A percentile compares a stretch with the other conserved stretches of the same genome.
Evolutionary conservation across 37 sponge, comb jelly and placozoan genomes (phyloP).

Genomic region (Aphrocallistes beatrix): DNA sequence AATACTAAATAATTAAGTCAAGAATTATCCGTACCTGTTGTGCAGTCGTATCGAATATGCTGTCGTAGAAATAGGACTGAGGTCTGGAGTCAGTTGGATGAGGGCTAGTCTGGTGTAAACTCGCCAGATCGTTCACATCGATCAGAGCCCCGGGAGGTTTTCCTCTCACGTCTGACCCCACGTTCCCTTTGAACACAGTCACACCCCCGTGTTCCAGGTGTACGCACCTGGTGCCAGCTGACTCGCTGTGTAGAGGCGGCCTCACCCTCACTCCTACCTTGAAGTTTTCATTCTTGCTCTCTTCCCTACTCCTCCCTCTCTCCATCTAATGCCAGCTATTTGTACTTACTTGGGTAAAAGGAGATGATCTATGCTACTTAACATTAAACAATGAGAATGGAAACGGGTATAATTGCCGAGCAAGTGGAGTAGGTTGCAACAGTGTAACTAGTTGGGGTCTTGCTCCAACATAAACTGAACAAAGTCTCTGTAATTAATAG

Average conservation of each 20-base stretch:
- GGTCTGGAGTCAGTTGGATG: not conserved
- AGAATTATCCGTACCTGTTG: not conserved
- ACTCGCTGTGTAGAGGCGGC: not conserved
- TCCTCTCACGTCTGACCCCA: not conserved
- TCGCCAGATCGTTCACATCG: not conserved
- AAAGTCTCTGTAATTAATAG: constrained; percentile 34
- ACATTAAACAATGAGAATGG: too few species aligned
- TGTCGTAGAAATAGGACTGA: not conserved
- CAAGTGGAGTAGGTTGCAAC: too few species aligned
- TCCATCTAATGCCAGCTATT: too few species aligned
- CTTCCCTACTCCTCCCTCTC: too few species aligned
- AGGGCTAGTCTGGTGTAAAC: not conserved
- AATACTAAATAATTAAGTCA: too few species aligned
- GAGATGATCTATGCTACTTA: too few species aligned
- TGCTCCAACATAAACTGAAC: constrained; percentile 31
- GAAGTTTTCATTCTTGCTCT: not conserved
- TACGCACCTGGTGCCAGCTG: not conserved
- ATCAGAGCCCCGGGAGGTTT: not conserved
- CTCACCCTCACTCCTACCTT: not conserved
- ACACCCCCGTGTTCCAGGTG: constrained; percentile 6
- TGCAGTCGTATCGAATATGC: not conserved
- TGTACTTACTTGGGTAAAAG: too few species aligned
- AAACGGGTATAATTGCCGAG: too few species aligned
- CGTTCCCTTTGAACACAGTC: not conserved
- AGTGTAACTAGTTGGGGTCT: not conserved